Evolutionary conservation across 2,113 vertebrate genomes (phyloP).

Genomic region (Thamnaconus septentrionalis): DNA sequence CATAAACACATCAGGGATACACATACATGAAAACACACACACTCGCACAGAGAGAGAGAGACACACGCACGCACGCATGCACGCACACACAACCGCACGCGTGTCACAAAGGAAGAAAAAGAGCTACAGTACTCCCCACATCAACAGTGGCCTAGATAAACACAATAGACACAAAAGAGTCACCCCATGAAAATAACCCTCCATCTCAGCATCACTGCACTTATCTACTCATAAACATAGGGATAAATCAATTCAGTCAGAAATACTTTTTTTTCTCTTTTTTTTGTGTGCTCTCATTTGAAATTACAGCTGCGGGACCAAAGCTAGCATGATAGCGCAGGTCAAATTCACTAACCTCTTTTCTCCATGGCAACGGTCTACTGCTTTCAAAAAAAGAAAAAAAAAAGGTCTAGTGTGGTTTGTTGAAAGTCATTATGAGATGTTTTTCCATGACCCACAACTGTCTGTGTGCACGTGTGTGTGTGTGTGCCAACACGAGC

Average conservation of each 20-base stretch:
- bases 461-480: slow-evolving; percentile 28
- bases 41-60: no score
- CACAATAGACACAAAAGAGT: slow-evolving; percentile 77
- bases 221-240: slow-evolving; percentile 79
- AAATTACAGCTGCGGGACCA: slow-evolving; percentile 73
- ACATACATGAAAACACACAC: slow-evolving; percentile 37
- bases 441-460: slow-evolving; percentile 77
- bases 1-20: slow-evolving; percentile 8
- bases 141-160: slow-evolving; percentile 79
- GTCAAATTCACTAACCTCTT: slow-evolving; percentile 75
- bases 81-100: slow-evolving; percentile 46
- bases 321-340: slow-evolving; percentile 75
- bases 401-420: slow-evolving; percentile 42
- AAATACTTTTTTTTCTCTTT: slow-evolving; percentile 43
- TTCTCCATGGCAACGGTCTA: slow-evolving; percentile 76
- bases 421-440: slow-evolving; percentile 78
- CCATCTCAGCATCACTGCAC: slow-evolving; percentile 76
- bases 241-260: slow-evolving; percentile 76
- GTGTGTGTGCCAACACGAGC: not conserved
- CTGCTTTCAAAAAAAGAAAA: slow-evolving; percentile 45
- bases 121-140: slow-evolving; percentile 70
- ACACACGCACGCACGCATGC: no score
- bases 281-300: slow-evolving; percentile 67
- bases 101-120: slow-evolving; percentile 70
- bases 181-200: slow-evolving; percentile 75